Evolutionary conservation across 1,140 invertebrate genomes (phyloP), one percentile per base, ranked within the genome.

Genomic region (Drosophila kanapiae): DNA sequence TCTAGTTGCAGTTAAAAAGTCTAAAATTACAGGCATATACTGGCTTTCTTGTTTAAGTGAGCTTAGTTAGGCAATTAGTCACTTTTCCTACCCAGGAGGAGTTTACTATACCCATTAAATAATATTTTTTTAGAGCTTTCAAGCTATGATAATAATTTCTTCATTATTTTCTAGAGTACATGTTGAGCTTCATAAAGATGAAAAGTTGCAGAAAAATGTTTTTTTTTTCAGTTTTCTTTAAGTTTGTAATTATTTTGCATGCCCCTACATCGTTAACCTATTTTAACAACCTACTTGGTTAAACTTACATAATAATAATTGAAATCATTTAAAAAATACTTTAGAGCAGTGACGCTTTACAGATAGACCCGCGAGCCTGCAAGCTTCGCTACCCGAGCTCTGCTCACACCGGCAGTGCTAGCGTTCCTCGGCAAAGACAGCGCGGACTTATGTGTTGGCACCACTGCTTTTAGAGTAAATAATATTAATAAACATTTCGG

Each of bases 11-110:
- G 27, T 59, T 78, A 40, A 70, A 71, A 82, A 68, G 48, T 86
- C 82, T 86, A 79, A 68, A 83, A 58, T 80, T 78, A 78, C 80
- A 87, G 84, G 84, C 83, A 87, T 82, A 64, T 80, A 80, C 83
- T 87, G 84, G 83, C 80, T 88, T 54, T 83, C 76, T 71, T 42
- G 43, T 35, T 23, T 23, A 40, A 45, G 58, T 57, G 62, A 70
- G 77, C 75, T 72, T 68, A 42, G 61, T 68, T 68, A 29, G 61
- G 47, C 18, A 10, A 37, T 14, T 18, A 33, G 29, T 53, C 49
- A 61, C 40, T 23, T 38, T 37, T 56, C 62, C 62, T 51, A 71
- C 47, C 62, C 27, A 14, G 51, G 8, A 29, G 18, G 13, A 58
- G 61, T 23, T 76, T 74, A 53, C 40, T 10, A 37, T 45, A 35